Evolutionary conservation across 2,113 vertebrate genomes (phyloP).

Genomic region (Mesoclemmys tuberculata): DNA sequence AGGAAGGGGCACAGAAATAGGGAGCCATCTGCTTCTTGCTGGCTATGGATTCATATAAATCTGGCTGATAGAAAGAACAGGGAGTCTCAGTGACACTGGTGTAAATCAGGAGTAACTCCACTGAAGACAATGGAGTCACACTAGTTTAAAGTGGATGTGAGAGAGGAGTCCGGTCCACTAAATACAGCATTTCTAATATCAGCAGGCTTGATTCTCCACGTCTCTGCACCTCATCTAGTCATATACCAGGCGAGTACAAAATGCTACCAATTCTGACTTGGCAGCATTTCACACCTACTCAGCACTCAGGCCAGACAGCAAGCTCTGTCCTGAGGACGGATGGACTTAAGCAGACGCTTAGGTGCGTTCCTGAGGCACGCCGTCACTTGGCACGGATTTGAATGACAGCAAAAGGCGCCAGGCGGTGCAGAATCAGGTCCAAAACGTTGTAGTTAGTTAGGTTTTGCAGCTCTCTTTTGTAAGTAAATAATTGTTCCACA

Average conservation of each 20-base stretch:
- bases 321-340: neutral
- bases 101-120: neutral
- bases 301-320: neutral
- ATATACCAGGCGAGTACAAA: neutral
- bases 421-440: neutral
- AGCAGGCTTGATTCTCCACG: neutral
- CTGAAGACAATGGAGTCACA: neutral
- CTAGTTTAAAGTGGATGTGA: neutral
- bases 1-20: conserved; percentile 66
- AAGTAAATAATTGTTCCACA: neutral
- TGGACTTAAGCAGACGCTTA: neutral
- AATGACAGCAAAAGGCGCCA: neutral
- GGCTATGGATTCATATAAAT: neutral
- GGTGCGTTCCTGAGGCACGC: neutral
- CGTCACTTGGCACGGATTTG: rapidly evolving
- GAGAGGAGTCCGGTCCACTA: neutral
- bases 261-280: neutral
- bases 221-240: neutral
- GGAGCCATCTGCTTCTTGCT: conserved; percentile 62
- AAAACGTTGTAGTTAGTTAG: neutral
- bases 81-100: rapidly evolving
- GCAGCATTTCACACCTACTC: rapidly evolving
- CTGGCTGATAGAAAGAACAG: neutral
- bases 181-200: neutral
- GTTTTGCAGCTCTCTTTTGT: neutral